Base-by-base conservation (phyloP, 2,888 invertebrate species). In the Gymnocheta viridis region DNA sequence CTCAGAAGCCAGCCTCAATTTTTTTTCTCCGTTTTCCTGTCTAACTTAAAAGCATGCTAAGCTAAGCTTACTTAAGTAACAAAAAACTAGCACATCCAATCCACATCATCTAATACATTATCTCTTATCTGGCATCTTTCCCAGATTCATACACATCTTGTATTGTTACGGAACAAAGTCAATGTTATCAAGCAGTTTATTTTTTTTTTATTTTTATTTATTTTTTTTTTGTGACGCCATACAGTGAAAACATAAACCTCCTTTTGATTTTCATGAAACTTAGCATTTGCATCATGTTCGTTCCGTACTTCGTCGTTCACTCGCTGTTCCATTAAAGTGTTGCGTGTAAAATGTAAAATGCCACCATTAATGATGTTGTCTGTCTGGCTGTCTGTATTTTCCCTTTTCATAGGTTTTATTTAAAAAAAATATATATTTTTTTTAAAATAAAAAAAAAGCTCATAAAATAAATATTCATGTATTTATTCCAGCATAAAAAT, bases 241-340 rank as follows among this genome's bases (percentile, higher is more conserved):
- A 27, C 1, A 41, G 1, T 1, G 44, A 44, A 47, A 70, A 58
- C 17, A 51, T n/a, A 38, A 54, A 41, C 41, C 66, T 58, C 29
- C 19, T 58, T 49, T 17, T 58, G 41, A 54, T 44, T 62, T 64
- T 35, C 41, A 58, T 67, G 49, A 17, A 80, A 60, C 29, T 73
- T 38, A 67, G 60, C 64, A 66, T 72, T 80, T 73, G 73, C 73
- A 73, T 58, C 29, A 67, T 66, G 47, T 44, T 70, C 10, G 12
- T n/a, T 60, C 14, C 19, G 32, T 24, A 2, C 27, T 44, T 44
- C 7, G 58, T 22, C 22, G 12, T 44, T 27, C 12, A 5, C 29
- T 29, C 32, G 10, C 49, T 32, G 49, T 24, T 44, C 17, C 10
- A 19, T 32, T 49, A 38, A 72, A 66, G 49, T 58, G 54, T 56